Conservation (phyloP, 1,140 invertebrate genomes). For the Rhagoletis pomonella region DNA sequence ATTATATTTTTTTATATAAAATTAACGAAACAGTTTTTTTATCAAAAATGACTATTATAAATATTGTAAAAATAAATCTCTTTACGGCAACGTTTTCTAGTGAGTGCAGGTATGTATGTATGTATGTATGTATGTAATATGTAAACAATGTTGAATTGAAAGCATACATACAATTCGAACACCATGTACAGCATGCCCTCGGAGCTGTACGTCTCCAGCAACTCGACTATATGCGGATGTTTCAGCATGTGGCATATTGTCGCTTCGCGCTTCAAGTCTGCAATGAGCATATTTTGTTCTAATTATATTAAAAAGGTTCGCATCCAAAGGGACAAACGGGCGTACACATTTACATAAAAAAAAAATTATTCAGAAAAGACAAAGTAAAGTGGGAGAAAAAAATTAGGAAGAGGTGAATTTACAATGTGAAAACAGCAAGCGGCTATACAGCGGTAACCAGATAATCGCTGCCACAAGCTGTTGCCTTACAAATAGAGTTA, state of each 20-base stretch:
- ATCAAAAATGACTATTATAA: too few species aligned
- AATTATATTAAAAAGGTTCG: constrained; percentile 55
- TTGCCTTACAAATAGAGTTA: constrained; percentile 13
- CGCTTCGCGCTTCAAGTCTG: constrained; percentile 97
- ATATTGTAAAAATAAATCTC: too few species aligned
- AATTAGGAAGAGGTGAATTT: constrained; percentile 26
- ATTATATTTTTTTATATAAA: too few species aligned
- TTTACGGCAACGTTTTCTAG: too few species aligned
- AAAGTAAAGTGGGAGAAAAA: constrained; percentile 49
- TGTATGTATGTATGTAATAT: constrained; percentile 20
- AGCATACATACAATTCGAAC: constrained; percentile 94
- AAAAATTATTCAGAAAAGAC: constrained; percentile 31
- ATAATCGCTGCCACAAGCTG: constrained; percentile 37
- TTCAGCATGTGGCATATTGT: constrained; percentile 99
- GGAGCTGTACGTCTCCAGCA: constrained; percentile 98
- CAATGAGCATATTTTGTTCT: constrained; percentile 71
- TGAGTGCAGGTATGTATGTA: background rate
- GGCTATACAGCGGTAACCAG: constrained; percentile 25
- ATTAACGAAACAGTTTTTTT: too few species aligned
- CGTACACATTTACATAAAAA: constrained; percentile 44
- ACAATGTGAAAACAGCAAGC: constrained; percentile 34
- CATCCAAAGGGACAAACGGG: constrained; percentile 48
- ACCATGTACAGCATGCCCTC: constrained; percentile 99
- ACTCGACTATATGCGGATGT: constrained; percentile 98
- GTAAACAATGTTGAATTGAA: background rate